Percentiles rank a stretch among this genome's conserved stretches.
Conservation (phyloP, 2,888 invertebrate species). For the Caenorhabditis virilis region DNA sequence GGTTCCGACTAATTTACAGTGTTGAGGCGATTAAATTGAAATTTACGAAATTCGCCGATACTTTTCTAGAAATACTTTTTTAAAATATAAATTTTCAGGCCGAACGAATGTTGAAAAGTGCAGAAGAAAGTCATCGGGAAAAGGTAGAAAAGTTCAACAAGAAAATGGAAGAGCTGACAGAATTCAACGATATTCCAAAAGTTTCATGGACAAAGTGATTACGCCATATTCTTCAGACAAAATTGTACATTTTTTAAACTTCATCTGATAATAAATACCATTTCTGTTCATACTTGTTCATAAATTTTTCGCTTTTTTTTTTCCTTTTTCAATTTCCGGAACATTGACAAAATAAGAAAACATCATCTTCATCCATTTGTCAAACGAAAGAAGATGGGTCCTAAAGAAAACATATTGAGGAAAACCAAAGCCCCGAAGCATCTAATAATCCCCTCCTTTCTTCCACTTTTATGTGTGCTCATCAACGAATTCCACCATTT, state of each 20-base stretch:
- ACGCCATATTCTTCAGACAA: too few relatives aligned
- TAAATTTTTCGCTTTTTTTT: too few relatives aligned
- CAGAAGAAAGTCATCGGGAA: constrained; percentile 63
- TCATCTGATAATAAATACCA: too few relatives aligned
- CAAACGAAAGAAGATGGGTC: too few relatives aligned
- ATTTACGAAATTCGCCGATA: neutral
- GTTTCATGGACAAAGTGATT: constrained; percentile 69
- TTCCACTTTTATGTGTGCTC: too few relatives aligned
- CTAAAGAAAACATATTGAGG: too few relatives aligned
- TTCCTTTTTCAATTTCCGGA: too few relatives aligned
- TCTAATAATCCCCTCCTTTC: constrained; percentile 30
- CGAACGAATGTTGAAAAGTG: constrained; percentile 59
- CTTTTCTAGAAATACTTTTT: neutral
- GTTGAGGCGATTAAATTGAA: neutral
- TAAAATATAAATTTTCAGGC: constrained; percentile 33
- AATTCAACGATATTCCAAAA: constrained; percentile 69
- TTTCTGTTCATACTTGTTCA: too few relatives aligned
- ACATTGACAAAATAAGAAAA: too few relatives aligned
- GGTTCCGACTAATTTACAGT: neutral
- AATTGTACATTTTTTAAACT: too few relatives aligned
- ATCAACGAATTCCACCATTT: too few relatives aligned
- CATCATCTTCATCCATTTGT: too few relatives aligned
- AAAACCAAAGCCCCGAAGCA: constrained; percentile 7
- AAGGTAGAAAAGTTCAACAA: constrained; percentile 67
- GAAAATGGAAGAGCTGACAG: constrained; percentile 67